A percentile compares a stretch with the other conserved stretches of the same genome.
Evolutionary conservation across 2,113 vertebrate genomes (phyloP).

Genomic region (Boulengeromyrus knoepffleri): DNA sequence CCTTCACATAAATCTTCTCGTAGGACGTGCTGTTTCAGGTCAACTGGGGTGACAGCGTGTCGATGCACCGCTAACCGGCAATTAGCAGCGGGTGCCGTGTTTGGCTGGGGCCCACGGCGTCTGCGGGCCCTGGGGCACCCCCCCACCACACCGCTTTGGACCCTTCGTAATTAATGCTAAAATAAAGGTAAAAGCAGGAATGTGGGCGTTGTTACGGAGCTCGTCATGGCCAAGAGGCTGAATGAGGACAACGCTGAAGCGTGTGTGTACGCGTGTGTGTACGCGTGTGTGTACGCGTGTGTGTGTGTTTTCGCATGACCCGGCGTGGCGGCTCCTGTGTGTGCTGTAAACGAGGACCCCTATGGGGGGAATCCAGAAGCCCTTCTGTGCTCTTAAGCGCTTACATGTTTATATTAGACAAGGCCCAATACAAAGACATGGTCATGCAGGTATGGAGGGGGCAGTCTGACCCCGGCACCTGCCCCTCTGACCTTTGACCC

Average conservation of each 20-base stretch:
- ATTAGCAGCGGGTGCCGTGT: constrained; percentile 41
- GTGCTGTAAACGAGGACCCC: background rate
- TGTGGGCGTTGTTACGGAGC: constrained; percentile 42
- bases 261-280: background rate
- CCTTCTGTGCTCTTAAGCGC: background rate
- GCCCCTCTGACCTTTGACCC: background rate
- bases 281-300: background rate
- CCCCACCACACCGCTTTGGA: constrained; percentile 32
- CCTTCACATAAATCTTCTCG: constrained; percentile 68
- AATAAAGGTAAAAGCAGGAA: constrained; percentile 54
- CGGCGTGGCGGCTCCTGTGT: background rate
- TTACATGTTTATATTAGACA: background rate
- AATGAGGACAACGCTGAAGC: background rate
- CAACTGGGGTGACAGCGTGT: constrained; percentile 61
- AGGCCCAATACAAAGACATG: background rate
- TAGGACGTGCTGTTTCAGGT: constrained; percentile 59
- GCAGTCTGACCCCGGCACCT: background rate
- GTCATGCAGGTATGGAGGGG: background rate
- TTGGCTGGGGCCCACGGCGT: constrained; percentile 51
- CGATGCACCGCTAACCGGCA: constrained; percentile 63
- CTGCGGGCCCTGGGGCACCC: constrained; percentile 54
- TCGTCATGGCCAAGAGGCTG: constrained; percentile 22
- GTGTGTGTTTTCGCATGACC: background rate
- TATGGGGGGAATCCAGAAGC: background rate
- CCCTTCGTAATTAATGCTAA: constrained; percentile 66